A percentile compares a stretch with the other conserved stretches of the same genome.
phyloP scores from a whole-genome alignment of 2,888 invertebrate genomes.

The Drosophila aldrichi region DNA sequence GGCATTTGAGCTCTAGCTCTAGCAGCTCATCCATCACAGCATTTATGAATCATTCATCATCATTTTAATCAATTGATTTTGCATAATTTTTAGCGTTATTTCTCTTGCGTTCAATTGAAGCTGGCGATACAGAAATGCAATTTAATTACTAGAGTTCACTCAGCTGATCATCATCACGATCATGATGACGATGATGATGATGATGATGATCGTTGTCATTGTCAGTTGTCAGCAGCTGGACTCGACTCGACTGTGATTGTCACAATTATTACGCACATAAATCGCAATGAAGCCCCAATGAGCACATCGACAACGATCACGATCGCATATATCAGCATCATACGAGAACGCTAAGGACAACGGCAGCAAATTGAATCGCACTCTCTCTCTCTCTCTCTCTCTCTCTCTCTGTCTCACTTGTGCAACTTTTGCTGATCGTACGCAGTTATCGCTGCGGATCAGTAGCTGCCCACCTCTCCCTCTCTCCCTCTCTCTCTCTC shows the following conservation, averaged over 20 bases:
- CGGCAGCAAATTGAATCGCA: conserved; percentile 60
- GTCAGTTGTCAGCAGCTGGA: conserved; percentile 32
- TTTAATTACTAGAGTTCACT: conserved; percentile 51
- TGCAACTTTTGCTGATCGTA: conserved; percentile 32
- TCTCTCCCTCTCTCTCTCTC: background rate
- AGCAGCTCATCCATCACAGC: conserved; percentile 32
- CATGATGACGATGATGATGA: background rate
- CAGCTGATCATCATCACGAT: conserved; percentile 27
- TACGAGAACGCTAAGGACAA: conserved; percentile 11
- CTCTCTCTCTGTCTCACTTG: conserved; percentile 21
- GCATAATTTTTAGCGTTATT: conserved; percentile 30
- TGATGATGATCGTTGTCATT: conserved; percentile 19
- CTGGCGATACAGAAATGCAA: conserved; percentile 40
- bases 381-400: conserved; percentile 1
- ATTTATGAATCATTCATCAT: conserved; percentile 44
- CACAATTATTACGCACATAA: conserved; percentile 82
- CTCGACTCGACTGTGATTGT: conserved; percentile 63
- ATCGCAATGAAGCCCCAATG: conserved; percentile 70
- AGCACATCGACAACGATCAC: conserved; percentile 40
- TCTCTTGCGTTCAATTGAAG: conserved; percentile 29
- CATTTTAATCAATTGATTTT: conserved; percentile 52
- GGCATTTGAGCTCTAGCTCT: conserved; percentile 12
- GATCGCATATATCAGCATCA: conserved; percentile 37
- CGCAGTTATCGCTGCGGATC: conserved; percentile 34
- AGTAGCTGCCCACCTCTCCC: conserved; percentile 6